These are phyloP conservation scores for Hermetia illucens DNA, from an alignment of 1,140 invertebrate species.

Conservation along the genomic window DNA sequence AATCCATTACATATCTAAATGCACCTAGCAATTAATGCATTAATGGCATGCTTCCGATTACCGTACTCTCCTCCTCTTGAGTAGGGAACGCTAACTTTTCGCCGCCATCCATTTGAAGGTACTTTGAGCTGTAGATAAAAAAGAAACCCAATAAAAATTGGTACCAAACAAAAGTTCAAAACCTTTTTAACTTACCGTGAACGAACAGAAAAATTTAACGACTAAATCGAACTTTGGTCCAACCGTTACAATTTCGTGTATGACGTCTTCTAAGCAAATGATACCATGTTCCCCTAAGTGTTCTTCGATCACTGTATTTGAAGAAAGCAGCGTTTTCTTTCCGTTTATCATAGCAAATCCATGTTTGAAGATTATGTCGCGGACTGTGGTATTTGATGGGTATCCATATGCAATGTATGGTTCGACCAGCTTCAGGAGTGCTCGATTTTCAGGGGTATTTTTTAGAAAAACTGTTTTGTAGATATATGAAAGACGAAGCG, in stretches of 20 bases:
- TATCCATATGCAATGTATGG: constrained; percentile 25
- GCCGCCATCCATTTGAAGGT: constrained; percentile 26
- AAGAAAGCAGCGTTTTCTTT: constrained; percentile 27
- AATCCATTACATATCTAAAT: constrained; percentile 11
- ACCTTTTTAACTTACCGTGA: constrained; percentile 12
- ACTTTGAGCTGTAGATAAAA: constrained; percentile 16
- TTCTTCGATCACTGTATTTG: constrained; percentile 25
- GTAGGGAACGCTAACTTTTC: constrained; percentile 23
- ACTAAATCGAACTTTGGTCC: constrained; percentile 23
- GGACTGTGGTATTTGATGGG: constrained; percentile 20
- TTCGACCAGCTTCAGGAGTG: constrained; percentile 25
- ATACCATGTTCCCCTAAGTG: constrained; percentile 23
- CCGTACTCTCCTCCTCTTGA: constrained; percentile 28
- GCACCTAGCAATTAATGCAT: constrained; percentile 23
- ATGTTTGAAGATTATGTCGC: constrained; percentile 28
- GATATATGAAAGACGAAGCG: constrained; percentile 14
- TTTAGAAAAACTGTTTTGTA: constrained; percentile 25
- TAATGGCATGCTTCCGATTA: constrained; percentile 19
- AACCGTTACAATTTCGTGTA: constrained; percentile 29
- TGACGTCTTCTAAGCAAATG: constrained; percentile 29
- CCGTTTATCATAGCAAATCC: constrained; percentile 21
- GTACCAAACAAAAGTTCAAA: neutral
- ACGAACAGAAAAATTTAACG: constrained; percentile 17
- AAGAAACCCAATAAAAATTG: constrained; percentile 2
- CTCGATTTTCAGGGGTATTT: constrained; percentile 23